phyloP scores from a whole-genome alignment of 1,140 invertebrate genomes.

The Medauroidea extradentata region DNA sequence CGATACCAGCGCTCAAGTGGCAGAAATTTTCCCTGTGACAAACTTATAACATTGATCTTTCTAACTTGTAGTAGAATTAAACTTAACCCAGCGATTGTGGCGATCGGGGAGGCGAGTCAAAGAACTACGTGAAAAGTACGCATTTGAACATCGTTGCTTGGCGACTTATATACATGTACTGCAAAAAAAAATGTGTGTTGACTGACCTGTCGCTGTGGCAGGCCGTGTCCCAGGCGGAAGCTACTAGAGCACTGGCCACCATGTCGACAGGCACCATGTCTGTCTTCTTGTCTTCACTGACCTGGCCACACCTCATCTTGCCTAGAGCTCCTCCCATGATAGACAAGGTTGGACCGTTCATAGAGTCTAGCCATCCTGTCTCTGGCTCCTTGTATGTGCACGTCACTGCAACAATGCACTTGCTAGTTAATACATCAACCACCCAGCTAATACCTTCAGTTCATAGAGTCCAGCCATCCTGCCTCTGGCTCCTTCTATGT shows the following conservation, averaged over 20 bases:
- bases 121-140: no score
- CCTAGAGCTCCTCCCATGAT: slow-evolving; percentile 56
- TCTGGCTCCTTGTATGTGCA: slow-evolving; percentile 40
- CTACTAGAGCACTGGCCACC: slow-evolving; percentile 53
- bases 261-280: slow-evolving; percentile 60
- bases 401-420: slow-evolving; percentile 37
- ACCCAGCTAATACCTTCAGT: no score
- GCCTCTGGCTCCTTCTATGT: slow-evolving; percentile 39
- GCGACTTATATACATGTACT: no score
- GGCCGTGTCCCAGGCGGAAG: slow-evolving; percentile 47
- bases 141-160: no score
- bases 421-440: no score
- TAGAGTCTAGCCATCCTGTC: slow-evolving; percentile 71
- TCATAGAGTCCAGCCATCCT: slow-evolving; percentile 76
- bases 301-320: slow-evolving; percentile 54
- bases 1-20: no score
- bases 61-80: no score
- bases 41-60: no score
- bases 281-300: slow-evolving; percentile 50
- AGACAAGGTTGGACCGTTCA: slow-evolving; percentile 65
- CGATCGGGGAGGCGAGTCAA: no score
- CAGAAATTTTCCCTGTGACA: no score
- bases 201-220: background rate
- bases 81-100: no score
- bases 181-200: no score